Conservation (phyloP, 2,113 vertebrate genomes). For the Felis chaus region DNA sequence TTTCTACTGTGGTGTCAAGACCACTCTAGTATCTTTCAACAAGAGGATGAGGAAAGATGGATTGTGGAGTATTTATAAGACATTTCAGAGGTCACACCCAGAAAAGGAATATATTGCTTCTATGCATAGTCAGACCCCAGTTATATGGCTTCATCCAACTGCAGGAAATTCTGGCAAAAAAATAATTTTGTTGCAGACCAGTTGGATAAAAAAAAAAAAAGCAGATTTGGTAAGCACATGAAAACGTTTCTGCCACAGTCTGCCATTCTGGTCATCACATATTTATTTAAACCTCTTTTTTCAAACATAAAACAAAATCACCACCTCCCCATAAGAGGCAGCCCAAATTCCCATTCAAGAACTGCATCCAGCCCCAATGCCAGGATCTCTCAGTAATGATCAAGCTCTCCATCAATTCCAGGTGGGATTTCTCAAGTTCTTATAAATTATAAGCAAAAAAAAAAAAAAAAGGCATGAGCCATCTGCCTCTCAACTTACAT, state of each 20-base stretch:
- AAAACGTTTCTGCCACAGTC: background rate
- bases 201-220: background rate
- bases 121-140: background rate
- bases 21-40: background rate
- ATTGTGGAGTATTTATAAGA: background rate
- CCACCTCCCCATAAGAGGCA: background rate
- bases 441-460: background rate
- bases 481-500: background rate
- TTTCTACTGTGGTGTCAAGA: background rate
- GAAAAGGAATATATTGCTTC: background rate
- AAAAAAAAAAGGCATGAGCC: background rate
- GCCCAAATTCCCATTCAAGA: background rate
- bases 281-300: background rate
- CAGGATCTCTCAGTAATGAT: background rate
- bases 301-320: background rate
- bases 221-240: background rate
- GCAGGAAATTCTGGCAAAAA: background rate
- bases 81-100: background rate
- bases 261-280: background rate
- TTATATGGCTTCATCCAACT: background rate
- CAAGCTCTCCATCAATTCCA: background rate
- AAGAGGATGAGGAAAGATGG: background rate
- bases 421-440: background rate
- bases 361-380: background rate
- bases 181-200: background rate